Evolutionary conservation across 2,113 vertebrate genomes (phyloP).

Genomic region (Anguilla japonica): DNA sequence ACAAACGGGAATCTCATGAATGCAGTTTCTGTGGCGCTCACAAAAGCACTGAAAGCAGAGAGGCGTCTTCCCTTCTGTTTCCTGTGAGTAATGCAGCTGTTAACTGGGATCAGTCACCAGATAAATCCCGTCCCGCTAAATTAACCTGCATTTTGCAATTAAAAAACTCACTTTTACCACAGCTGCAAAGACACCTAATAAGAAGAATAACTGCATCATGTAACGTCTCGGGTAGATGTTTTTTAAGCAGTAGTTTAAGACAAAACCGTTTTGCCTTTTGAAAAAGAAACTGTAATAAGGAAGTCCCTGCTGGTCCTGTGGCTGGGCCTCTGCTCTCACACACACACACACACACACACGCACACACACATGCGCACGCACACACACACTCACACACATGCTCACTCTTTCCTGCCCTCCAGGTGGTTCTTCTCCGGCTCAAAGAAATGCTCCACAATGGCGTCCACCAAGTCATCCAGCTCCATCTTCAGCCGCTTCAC

Average conservation of each 20-base stretch:
- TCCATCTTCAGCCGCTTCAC: slow-evolving; percentile 81
- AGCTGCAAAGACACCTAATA: background rate
- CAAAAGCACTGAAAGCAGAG: background rate
- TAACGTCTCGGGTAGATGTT: background rate
- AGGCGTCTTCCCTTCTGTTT: background rate
- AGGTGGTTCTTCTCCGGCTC: slow-evolving; percentile 89
- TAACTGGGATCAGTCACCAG: background rate
- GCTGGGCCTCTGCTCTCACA: no score
- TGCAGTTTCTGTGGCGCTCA: background rate
- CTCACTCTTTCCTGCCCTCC: slow-evolving; percentile 77
- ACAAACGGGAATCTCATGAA: background rate
- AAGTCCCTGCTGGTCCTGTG: no score
- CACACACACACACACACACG: background rate
- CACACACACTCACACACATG: background rate
- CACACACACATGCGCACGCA: no score
- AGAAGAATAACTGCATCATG: background rate
- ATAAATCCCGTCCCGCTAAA: background rate
- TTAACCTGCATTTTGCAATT: background rate
- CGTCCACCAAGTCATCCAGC: slow-evolving; percentile 79
- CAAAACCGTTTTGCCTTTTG: slow-evolving; percentile 5
- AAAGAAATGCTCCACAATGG: slow-evolving; percentile 89
- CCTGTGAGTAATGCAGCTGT: background rate
- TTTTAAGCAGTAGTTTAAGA: background rate
- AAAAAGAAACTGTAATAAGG: background rate
- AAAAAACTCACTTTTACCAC: no score